Evolutionary conservation across 2,113 vertebrate species (phyloP).

Genomic region (Amia ocellicauda): DNA sequence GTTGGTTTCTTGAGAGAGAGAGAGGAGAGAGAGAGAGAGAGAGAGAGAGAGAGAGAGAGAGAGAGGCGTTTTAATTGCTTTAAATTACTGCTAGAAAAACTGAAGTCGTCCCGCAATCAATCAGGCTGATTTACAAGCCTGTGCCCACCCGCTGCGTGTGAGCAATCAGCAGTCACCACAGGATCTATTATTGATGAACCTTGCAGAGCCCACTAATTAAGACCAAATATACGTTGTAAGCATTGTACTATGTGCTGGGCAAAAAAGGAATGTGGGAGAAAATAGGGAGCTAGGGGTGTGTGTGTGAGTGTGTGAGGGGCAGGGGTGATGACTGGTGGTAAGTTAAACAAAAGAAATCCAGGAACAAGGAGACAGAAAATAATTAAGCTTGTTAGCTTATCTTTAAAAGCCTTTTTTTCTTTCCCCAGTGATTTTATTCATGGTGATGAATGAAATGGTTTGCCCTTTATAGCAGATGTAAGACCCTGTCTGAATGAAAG

Average conservation of each 20-base stretch:
- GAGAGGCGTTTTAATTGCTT: constrained; percentile 22
- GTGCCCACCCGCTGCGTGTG: constrained; percentile 56
- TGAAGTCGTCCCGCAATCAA: constrained; percentile 56
- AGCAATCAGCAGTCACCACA: constrained; percentile 68
- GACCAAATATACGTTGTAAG: constrained; percentile 52
- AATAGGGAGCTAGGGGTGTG: background rate
- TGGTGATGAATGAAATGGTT: no score
- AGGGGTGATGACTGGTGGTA: background rate
- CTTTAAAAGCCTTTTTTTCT: no score
- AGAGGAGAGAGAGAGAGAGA: background rate
- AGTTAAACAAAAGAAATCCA: background rate
- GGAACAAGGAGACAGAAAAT: no score
- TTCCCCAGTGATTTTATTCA: no score
- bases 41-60: background rate
- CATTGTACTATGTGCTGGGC: constrained; percentile 30
- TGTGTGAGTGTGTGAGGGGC: background rate
- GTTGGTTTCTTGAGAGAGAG: constrained; percentile 40
- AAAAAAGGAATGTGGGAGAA: background rate
- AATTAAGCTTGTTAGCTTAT: no score
- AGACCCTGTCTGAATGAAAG: no score
- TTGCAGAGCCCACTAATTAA: constrained; percentile 74
- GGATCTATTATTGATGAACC: constrained; percentile 83
- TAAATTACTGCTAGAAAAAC: constrained; percentile 56
- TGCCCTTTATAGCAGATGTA: no score
- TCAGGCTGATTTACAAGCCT: constrained; percentile 60